Base-by-base conservation (phyloP, 1,140 invertebrate genomes). In the Orchesella cincta region DNA sequence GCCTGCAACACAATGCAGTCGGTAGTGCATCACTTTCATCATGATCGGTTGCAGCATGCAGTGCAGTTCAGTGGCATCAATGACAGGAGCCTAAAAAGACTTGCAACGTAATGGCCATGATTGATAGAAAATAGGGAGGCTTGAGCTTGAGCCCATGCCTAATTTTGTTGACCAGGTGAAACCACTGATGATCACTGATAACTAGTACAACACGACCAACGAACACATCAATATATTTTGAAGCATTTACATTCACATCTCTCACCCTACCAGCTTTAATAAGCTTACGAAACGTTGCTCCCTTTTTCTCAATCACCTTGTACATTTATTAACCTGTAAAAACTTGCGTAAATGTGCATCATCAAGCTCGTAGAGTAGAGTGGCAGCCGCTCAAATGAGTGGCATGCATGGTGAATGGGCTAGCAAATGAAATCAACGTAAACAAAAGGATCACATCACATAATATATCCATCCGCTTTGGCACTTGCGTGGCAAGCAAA, bases 111-210 rank as follows among this genome's bases (percentile, higher is more conserved):
- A 57, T 57, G 8, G 52, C 52, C 23, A 57, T 57, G 52, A 57
- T 57, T 57, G 52, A 57, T 57, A 57, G 52, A n/a, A 57, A 57
- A 57, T 57, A 23, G 52, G 23, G 52, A 57, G 52, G 52, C 52
- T 57, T 14, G 8, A 46, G 20, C 20, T 12, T 46, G 23, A n/a
- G 23, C 14, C 52, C 52, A 57, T 26, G 52, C 3, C 52, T 26
- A 57, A 57, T 57, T 57, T 57, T 12, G 23, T n/a, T 57, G 52
- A 57, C 52, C 52, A 57, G 52, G 52, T 57, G 52, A 57, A 57
- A 57, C 52, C 52, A n/a, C 52, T 46, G 39, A 46, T 46, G 39
- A 46, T 46, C 39, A 46, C 39, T 46, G 39, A 46, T 46, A 46
- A 46, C 39, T 46, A 46, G 18, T 46, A 46, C 52, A 57, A 46